Evolutionary conservation across 2,113 vertebrate species (phyloP).

Genomic region (Otocyon megalotis): DNA sequence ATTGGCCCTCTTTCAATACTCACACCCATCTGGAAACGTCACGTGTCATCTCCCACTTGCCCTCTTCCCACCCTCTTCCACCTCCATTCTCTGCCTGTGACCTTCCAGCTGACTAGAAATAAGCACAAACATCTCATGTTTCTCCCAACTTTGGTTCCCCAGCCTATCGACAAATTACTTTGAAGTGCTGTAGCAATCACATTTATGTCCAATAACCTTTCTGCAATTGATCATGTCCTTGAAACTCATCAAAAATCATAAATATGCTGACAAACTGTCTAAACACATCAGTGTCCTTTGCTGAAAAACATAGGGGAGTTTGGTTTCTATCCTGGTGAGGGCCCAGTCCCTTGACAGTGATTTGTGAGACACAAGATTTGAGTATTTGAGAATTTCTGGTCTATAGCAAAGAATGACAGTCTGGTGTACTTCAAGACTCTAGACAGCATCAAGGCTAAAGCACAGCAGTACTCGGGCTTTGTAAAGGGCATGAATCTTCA

Average conservation of each 20-base stretch:
- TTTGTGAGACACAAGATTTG: not conserved
- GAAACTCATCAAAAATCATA: constrained; percentile 59
- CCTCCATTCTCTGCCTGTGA: not conserved
- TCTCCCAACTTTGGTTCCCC: not conserved
- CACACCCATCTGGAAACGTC: not conserved
- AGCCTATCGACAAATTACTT: constrained; percentile 9
- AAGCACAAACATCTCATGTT: not conserved
- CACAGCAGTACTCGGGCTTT: not conserved
- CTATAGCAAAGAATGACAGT: constrained; percentile 42
- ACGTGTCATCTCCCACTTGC: not conserved
- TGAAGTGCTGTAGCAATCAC: constrained; percentile 11
- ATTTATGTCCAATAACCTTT: constrained; percentile 49
- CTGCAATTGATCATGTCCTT: constrained; percentile 50
- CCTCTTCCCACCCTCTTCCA: not conserved
- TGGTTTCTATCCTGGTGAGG: constrained; percentile 32
- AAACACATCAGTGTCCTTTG: constrained; percentile 3
- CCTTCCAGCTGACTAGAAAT: not conserved
- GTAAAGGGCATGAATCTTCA: not conserved
- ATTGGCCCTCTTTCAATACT: not conserved
- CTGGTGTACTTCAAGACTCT: not conserved
- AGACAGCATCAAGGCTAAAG: not conserved
- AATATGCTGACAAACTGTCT: constrained; percentile 52
- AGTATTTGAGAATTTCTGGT: constrained; percentile 51
- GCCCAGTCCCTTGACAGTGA: constrained; percentile 18
- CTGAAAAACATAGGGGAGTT: not conserved